Percentiles rank a stretch among this genome's conserved stretches.
Conservation (phyloP, 1,140 invertebrate genomes). For the Pristionchus pacificus region DNA sequence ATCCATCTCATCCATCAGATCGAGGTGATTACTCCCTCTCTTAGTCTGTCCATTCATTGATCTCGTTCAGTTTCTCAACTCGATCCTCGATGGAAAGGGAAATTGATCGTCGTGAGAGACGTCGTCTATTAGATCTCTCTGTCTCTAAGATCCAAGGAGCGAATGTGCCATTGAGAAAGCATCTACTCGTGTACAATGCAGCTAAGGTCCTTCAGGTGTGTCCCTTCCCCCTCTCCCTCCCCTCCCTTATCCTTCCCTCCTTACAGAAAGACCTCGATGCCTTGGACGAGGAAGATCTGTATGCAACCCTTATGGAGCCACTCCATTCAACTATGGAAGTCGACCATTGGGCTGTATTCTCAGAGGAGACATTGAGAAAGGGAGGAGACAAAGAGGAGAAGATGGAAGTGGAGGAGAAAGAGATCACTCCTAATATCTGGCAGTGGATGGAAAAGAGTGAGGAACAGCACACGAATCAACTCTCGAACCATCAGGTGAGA, state of each 20-base stretch:
- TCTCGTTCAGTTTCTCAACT: constrained; percentile 21
- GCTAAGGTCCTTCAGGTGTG: constrained; percentile 28
- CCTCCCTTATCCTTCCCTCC: neutral
- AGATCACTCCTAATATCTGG: neutral
- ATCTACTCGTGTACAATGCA: constrained; percentile 28
- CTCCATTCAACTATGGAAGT: constrained; percentile 16
- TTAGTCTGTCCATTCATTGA: neutral
- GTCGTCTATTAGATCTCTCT: constrained; percentile 24
- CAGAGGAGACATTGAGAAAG: neutral
- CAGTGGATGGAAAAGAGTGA: too few relatives aligned
- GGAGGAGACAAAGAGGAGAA: neutral
- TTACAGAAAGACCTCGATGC: constrained; percentile 30
- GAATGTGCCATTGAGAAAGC: constrained; percentile 29
- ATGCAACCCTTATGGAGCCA: constrained; percentile 17
- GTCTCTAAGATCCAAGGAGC: constrained; percentile 22
- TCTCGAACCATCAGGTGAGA: too few relatives aligned
- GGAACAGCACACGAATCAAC: too few relatives aligned
- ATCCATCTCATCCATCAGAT: constrained; percentile 5
- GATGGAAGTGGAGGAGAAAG: neutral
- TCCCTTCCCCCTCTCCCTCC: neutral
- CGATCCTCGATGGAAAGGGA: constrained; percentile 30
- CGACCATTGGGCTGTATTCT: neutral
- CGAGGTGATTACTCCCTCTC: neutral
- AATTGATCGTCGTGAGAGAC: constrained; percentile 21
- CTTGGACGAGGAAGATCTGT: constrained; percentile 33